Percentiles rank a stretch among this genome's conserved stretches.
These are phyloP conservation scores for Gracilinanus agilis DNA, from an alignment of 2,113 vertebrate species.

Conservation along the genomic window DNA sequence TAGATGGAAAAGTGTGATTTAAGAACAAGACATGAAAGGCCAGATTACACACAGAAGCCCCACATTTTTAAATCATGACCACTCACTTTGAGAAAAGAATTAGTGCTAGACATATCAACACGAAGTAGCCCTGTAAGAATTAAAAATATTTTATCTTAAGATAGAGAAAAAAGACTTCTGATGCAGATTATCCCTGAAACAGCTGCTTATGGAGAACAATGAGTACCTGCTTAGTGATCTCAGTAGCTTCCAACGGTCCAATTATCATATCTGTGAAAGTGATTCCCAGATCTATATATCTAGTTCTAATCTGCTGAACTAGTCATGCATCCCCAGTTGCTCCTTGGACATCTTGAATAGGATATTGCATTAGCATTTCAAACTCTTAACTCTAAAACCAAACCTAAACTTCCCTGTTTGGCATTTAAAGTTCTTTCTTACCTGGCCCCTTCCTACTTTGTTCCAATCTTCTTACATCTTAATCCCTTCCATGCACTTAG, in stretches of 20 bases:
- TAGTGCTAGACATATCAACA: neutral
- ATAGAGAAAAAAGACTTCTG: neutral
- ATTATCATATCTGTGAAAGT: neutral
- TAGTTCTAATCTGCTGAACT: neutral
- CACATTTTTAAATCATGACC: neutral
- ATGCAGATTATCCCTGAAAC: neutral
- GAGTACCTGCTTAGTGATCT: neutral
- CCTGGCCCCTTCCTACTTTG: too few species aligned
- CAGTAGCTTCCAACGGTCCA: neutral
- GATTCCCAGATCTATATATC: neutral
- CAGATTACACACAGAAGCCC: neutral
- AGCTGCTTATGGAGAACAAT: neutral
- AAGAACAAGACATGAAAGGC: neutral
- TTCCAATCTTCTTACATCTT: too few species aligned
- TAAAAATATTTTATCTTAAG: neutral
- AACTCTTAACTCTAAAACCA: neutral
- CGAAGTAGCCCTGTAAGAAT: neutral
- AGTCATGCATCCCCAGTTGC: neutral
- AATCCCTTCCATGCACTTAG: too few species aligned
- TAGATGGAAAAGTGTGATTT: neutral
- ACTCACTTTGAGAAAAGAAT: neutral
- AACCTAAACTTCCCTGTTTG: neutral
- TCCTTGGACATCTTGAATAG: neutral
- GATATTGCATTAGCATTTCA: neutral
- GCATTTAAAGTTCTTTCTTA: neutral